phyloP scores from a whole-genome alignment of 2,797 vertebrate genomes.

The Gadopsis marmoratus region DNA sequence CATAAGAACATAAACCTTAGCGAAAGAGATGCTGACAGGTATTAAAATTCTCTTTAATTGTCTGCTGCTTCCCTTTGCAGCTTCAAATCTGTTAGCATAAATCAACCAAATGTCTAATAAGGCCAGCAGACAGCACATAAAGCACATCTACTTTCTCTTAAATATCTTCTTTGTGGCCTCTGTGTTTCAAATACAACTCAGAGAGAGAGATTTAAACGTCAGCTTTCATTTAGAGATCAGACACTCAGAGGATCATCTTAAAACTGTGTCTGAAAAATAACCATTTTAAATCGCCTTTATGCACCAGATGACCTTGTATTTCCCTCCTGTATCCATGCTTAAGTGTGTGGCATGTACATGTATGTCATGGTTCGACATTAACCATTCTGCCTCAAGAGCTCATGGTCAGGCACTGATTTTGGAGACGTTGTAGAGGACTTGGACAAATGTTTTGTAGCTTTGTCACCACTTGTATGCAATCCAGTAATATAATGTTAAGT shows the following conservation, averaged over 20 bases:
- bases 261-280: constrained; percentile 70
- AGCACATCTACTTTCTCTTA: constrained; percentile 60
- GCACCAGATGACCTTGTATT: constrained; percentile 34
- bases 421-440: not conserved
- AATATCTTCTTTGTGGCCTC: constrained; percentile 58
- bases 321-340: constrained; percentile 23
- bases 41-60: constrained; percentile 6
- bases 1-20: constrained; percentile 16
- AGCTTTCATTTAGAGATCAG: constrained; percentile 74
- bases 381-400: too few species aligned
- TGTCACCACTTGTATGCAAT: not conserved
- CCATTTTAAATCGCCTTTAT: constrained; percentile 62
- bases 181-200: constrained; percentile 73
- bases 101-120: constrained; percentile 25
- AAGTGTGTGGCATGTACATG: constrained; percentile 21
- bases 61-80: constrained; percentile 14
- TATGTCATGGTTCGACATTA: too few species aligned
- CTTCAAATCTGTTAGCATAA: constrained; percentile 27
- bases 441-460: not conserved
- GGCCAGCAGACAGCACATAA: constrained; percentile 43
- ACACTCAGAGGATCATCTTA: constrained; percentile 73
- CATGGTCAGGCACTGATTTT: not conserved
- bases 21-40: not conserved
- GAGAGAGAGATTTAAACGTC: constrained; percentile 72
- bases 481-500: not conserved